These are phyloP conservation scores for Myodes glareolus DNA, from an alignment of 2,113 vertebrate genomes.

Conservation along the genomic window DNA sequence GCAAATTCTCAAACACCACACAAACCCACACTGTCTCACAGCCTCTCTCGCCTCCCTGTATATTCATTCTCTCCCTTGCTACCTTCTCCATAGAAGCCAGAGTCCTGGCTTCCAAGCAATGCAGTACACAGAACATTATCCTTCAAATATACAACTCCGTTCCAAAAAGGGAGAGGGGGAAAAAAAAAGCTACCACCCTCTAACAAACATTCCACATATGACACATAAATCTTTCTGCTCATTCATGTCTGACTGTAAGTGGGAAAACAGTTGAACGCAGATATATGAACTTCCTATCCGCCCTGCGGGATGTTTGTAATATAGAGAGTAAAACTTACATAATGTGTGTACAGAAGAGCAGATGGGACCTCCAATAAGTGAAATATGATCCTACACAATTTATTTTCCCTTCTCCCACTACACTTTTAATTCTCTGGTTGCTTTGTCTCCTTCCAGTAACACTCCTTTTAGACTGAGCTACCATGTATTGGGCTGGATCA, in stretches of 20 bases:
- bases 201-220: neutral
- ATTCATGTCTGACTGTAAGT: constrained; percentile 33
- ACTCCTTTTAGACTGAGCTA: constrained; percentile 17
- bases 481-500: constrained; percentile 30
- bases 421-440: neutral
- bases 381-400: neutral
- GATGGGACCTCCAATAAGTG: constrained; percentile 41
- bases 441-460: constrained; percentile 39
- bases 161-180: neutral
- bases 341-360: constrained; percentile 33
- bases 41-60: neutral
- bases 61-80: neutral
- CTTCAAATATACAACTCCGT: neutral
- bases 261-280: constrained; percentile 5
- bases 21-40: neutral
- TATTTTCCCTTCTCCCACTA: constrained; percentile 4
- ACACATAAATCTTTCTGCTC: constrained; percentile 61
- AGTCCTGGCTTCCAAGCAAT: constrained; percentile 6
- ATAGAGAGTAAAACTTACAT: constrained; percentile 24
- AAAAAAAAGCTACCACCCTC: neutral
- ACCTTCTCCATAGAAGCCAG: neutral
- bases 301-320: neutral
- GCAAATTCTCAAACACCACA: neutral
- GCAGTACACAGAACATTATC: neutral
- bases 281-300: constrained; percentile 64